Percentiles rank a stretch among this genome's conserved stretches.
Evolutionary conservation across 1,140 invertebrate species (phyloP).

Genomic region (Cryptotermes secundus): DNA sequence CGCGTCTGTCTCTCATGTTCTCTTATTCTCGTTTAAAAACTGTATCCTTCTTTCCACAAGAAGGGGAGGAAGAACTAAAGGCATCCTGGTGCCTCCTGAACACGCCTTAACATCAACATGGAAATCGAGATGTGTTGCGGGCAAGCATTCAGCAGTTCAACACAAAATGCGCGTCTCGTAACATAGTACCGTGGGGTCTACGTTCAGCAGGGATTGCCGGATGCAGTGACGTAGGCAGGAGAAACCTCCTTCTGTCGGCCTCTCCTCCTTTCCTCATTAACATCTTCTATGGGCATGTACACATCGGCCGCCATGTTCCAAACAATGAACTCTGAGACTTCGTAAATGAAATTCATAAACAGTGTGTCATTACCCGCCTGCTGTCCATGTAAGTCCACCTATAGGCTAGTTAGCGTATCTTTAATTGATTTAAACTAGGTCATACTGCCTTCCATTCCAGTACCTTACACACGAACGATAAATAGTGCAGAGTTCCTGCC

Average conservation of each 20-base stretch:
- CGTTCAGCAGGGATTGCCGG: background rate
- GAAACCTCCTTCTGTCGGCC: background rate
- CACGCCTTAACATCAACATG: background rate
- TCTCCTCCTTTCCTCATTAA: background rate
- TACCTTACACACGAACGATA: no score
- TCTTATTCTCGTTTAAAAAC: no score
- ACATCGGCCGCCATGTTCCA: background rate
- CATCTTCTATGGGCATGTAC: background rate
- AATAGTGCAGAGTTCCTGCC: no score
- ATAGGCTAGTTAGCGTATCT: no score
- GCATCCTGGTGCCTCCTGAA: background rate
- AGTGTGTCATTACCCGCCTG: background rate
- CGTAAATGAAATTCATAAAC: background rate
- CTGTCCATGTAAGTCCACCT: no score
- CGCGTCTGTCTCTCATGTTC: no score
- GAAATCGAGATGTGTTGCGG: background rate
- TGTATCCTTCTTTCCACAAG: no score
- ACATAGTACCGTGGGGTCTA: background rate
- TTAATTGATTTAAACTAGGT: no score
- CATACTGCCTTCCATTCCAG: no score
- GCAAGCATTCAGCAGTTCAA: background rate
- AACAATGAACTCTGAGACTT: background rate
- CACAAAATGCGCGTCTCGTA: background rate
- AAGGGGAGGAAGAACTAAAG: no score
- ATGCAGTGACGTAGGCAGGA: background rate